Conservation (phyloP, 2,113 vertebrate species). For the Paracanthobrama guichenoti region DNA sequence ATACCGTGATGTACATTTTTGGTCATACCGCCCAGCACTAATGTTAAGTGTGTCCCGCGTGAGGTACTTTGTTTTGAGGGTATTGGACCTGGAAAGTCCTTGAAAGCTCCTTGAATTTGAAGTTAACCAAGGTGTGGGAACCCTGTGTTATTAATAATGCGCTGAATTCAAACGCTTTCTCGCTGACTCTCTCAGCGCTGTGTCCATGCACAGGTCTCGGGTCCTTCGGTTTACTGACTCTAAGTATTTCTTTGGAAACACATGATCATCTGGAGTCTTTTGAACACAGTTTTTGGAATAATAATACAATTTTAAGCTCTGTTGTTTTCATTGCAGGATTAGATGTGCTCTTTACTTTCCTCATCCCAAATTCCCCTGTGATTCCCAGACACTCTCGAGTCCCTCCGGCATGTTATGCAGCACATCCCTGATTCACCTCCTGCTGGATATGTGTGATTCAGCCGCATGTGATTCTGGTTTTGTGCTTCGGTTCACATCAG, state of each 20-base stretch:
- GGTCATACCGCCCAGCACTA: too few relatives aligned
- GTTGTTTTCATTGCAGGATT: slow-evolving; percentile 5
- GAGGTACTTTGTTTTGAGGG: too few relatives aligned
- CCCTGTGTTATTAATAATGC: too few relatives aligned
- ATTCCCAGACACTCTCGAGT: slow-evolving; percentile 9
- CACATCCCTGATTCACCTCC: slow-evolving; percentile 54
- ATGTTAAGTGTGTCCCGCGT: too few relatives aligned
- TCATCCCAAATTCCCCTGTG: background rate
- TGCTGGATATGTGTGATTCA: slow-evolving; percentile 46
- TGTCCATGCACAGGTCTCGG: too few relatives aligned
- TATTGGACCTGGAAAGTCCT: too few relatives aligned
- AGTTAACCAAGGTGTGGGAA: too few relatives aligned
- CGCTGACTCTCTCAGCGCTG: too few relatives aligned
- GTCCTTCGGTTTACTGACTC: background rate
- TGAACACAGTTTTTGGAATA: background rate
- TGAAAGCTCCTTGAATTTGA: too few relatives aligned
- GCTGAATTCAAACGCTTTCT: too few relatives aligned
- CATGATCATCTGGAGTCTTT: slow-evolving; percentile 1
- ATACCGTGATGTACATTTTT: too few relatives aligned
- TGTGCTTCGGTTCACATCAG: slow-evolving; percentile 28
- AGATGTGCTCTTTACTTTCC: background rate
- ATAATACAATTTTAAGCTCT: background rate
- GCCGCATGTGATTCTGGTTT: slow-evolving; percentile 54
- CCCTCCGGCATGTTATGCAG: slow-evolving; percentile 45
- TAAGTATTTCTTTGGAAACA: background rate